These are phyloP conservation scores for Eurypyga helias DNA, from an alignment of 2,113 vertebrate species.

Conservation along the genomic window DNA sequence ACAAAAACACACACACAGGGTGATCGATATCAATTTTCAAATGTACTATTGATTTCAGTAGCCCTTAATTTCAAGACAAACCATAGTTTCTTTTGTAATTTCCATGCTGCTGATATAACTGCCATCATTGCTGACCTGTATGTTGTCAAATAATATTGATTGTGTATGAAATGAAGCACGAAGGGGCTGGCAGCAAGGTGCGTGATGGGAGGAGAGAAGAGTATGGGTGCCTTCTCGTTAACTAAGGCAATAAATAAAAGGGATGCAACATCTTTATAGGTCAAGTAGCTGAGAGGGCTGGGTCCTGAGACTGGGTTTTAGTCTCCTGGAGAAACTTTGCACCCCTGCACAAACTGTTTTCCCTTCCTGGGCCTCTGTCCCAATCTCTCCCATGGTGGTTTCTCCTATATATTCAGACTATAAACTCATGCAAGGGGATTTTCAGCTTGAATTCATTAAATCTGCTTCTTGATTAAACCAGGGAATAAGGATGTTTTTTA, in stretches of 20 bases:
- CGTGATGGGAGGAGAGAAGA: neutral
- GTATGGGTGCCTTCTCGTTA: neutral
- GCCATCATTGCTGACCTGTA: conserved; percentile 71
- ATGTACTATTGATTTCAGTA: conserved; percentile 77
- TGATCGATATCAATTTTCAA: conserved; percentile 79
- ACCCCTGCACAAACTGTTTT: neutral
- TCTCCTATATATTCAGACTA: neutral
- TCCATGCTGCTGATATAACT: conserved; percentile 69
- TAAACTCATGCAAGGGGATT: neutral
- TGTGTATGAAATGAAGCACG: conserved; percentile 53
- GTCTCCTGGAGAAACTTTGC: neutral
- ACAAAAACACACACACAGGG: neutral
- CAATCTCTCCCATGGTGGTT: fast-evolving
- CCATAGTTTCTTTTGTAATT: conserved; percentile 78
- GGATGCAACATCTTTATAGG: neutral
- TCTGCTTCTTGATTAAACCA: neutral
- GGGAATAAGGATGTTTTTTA: neutral
- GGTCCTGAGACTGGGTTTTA: neutral
- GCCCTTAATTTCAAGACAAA: conserved; percentile 78
- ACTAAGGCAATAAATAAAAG: neutral
- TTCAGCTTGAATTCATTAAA: neutral
- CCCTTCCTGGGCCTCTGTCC: fast-evolving
- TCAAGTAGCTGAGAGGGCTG: neutral
- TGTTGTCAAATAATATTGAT: conserved; percentile 77
- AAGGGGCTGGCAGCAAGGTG: neutral